Conservation (phyloP, 2,888 invertebrate species). For the Cantharis lateralis region DNA sequence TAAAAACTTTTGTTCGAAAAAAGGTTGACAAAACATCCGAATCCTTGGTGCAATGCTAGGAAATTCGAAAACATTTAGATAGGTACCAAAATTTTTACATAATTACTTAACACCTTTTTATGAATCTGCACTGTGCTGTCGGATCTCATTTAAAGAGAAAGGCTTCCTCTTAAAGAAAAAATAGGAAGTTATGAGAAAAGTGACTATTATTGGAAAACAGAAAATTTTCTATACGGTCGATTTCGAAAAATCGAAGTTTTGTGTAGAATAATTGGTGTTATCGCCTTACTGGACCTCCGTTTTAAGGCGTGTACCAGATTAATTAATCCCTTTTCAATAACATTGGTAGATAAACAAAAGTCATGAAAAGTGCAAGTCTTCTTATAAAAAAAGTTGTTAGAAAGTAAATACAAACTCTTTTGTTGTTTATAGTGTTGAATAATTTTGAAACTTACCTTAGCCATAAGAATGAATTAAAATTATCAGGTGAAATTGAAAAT, state of each 20-base stretch:
- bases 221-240: neutral
- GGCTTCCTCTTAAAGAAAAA: neutral
- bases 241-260: neutral
- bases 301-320: neutral
- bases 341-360: neutral
- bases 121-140: neutral
- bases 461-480: neutral
- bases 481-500: neutral
- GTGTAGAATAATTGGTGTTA: neutral
- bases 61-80: neutral
- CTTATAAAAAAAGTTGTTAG: neutral
- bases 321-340: neutral
- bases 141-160: neutral
- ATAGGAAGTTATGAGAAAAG: neutral
- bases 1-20: neutral
- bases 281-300: neutral
- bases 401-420: neutral
- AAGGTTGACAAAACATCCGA: neutral
- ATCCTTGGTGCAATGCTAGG: neutral
- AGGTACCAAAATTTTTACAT: neutral
- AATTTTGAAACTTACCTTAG: neutral
- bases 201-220: neutral
- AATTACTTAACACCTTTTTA: neutral
- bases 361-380: neutral
- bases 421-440: neutral